Conservation (phyloP, 2,797 vertebrate species). For the Crenichthys baileyi region DNA sequence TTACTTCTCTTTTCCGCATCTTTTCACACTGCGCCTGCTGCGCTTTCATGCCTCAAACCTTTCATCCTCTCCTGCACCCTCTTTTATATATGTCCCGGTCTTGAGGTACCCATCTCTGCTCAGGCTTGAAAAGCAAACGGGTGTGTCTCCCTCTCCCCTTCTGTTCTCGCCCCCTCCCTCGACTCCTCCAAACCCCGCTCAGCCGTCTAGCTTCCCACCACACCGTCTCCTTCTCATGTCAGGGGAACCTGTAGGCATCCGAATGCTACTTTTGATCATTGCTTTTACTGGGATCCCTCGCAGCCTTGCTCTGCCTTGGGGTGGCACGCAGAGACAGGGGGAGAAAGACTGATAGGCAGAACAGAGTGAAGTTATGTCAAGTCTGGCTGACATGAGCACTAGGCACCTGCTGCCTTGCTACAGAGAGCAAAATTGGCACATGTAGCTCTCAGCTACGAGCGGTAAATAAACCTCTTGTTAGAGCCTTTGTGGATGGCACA, state of each 20-base stretch:
- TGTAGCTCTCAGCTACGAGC: slow-evolving; percentile 49
- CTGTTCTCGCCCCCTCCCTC: slow-evolving; percentile 44
- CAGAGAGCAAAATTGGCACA: slow-evolving; percentile 52
- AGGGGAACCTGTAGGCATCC: slow-evolving; percentile 80
- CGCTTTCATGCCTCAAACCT: slow-evolving; percentile 75
- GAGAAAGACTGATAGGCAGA: slow-evolving; percentile 71
- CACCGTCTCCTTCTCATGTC: slow-evolving; percentile 73
- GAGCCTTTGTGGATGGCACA: slow-evolving; percentile 57
- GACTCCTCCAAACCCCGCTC: slow-evolving; percentile 42
- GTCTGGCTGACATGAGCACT: slow-evolving; percentile 64
- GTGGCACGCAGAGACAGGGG: slow-evolving; percentile 58
- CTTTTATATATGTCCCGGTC: slow-evolving; percentile 53
- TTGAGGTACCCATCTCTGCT: slow-evolving; percentile 58
- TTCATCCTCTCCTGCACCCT: slow-evolving; percentile 70
- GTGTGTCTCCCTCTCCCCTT: slow-evolving; percentile 57
- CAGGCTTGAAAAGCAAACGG: slow-evolving; percentile 63
- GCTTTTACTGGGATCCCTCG: slow-evolving; percentile 75
- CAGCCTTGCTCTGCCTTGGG: slow-evolving; percentile 74
- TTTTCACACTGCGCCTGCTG: slow-evolving; percentile 66
- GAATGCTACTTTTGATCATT: slow-evolving; percentile 83
- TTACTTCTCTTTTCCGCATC: slow-evolving; percentile 70
- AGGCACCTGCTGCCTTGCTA: slow-evolving; percentile 48
- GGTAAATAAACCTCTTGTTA: slow-evolving; percentile 61
- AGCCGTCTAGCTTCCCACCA: slow-evolving; percentile 43
- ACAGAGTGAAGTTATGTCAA: slow-evolving; percentile 72